These are phyloP conservation scores for Urocyon cinereoargenteus DNA, from an alignment of 2,797 vertebrate genomes.

Conservation along the genomic window DNA sequence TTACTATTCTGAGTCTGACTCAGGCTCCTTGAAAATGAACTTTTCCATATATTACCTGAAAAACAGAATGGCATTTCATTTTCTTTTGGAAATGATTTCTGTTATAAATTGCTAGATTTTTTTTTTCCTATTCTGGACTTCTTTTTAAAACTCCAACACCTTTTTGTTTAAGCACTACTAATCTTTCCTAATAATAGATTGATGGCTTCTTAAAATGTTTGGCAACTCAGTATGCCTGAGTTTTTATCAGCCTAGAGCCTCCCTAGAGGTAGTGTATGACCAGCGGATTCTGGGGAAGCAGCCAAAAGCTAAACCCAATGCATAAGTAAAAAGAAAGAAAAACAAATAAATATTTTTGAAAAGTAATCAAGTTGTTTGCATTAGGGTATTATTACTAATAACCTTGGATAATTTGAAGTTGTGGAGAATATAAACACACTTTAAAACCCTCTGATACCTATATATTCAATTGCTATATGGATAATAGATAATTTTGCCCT, in stretches of 20 bases:
- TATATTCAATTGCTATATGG: slow-evolving; percentile 36
- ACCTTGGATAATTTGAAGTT: slow-evolving; percentile 57
- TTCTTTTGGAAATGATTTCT: slow-evolving; percentile 15
- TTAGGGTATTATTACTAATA: slow-evolving; percentile 49
- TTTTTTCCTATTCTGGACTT: background rate
- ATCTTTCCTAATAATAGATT: slow-evolving; percentile 44
- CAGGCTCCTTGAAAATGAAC: background rate
- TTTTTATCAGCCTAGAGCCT: slow-evolving; percentile 51
- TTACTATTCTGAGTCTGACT: background rate
- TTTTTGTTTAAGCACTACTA: slow-evolving; percentile 59
- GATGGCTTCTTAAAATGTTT: slow-evolving; percentile 53
- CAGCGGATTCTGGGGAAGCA: slow-evolving; percentile 4
- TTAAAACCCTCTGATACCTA: background rate
- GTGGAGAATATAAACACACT: slow-evolving; percentile 27
- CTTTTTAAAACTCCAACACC: background rate
- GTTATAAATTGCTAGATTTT: background rate
- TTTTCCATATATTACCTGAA: background rate
- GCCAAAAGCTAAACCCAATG: slow-evolving; percentile 31
- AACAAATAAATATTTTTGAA: slow-evolving; percentile 53
- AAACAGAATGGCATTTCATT: slow-evolving; percentile 2
- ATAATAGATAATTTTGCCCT: slow-evolving; percentile 63
- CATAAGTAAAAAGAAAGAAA: slow-evolving; percentile 44
- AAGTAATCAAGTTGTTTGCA: slow-evolving; percentile 63
- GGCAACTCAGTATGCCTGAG: background rate
- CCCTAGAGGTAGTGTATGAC: background rate